A percentile compares a stretch with the other conserved stretches of the same genome.
phyloP scores from a whole-genome alignment of 2,113 vertebrate species.

The Phylloscopus whistleri region DNA sequence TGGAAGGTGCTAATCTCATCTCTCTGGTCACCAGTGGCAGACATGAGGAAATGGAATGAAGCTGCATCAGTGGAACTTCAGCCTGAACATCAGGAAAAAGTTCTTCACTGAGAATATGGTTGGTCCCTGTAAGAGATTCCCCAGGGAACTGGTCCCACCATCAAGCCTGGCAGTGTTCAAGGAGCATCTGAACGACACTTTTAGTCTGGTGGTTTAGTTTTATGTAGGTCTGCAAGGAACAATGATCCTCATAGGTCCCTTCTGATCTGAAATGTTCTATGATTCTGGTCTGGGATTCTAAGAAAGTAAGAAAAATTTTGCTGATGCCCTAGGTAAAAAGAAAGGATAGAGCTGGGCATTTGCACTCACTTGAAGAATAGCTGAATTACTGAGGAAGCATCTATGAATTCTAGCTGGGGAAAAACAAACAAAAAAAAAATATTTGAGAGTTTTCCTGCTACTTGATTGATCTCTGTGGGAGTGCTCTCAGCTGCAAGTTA shows the following conservation, averaged over 20 bases:
- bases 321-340: not conserved
- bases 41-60: not conserved
- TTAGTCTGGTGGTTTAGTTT: not conserved
- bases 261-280: rapidly evolving
- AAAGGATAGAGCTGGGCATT: not conserved
- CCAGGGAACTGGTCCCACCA: not conserved
- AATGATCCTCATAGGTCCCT: not conserved
- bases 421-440: not conserved
- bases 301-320: not conserved
- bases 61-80: not conserved
- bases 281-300: not conserved
- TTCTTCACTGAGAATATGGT: not conserved
- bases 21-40: not conserved
- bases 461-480: not conserved
- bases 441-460: not conserved
- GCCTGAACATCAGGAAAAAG: not conserved
- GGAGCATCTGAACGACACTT: not conserved
- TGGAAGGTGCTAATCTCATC: not conserved
- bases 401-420: not conserved
- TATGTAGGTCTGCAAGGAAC: not conserved
- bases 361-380: not conserved
- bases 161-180: not conserved
- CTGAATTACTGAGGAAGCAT: not conserved
- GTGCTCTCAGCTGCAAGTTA: not conserved
- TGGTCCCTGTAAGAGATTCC: not conserved